These are phyloP conservation scores for Rhombomys opimus DNA, from an alignment of 2,113 vertebrate genomes.

Conservation along the genomic window DNA sequence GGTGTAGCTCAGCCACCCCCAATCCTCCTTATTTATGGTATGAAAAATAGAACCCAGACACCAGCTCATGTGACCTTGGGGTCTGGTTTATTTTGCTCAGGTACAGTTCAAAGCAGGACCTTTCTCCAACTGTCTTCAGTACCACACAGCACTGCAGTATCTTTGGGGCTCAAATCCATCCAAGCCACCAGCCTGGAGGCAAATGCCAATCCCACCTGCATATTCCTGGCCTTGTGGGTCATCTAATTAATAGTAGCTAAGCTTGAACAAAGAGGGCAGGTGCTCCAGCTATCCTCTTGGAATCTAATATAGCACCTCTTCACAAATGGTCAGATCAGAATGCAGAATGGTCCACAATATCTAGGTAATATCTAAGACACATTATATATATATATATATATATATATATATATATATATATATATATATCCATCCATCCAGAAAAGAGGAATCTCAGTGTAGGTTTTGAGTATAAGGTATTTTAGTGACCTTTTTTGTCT, in stretches of 20 bases:
- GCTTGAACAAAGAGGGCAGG: neutral
- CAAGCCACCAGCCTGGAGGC: neutral
- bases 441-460: neutral
- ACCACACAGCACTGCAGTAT: no score
- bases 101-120: no score
- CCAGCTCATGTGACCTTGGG: neutral
- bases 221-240: neutral
- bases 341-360: neutral
- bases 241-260: neutral
- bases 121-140: neutral
- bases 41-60: neutral
- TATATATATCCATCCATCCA: neutral
- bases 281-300: neutral
- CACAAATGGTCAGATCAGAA: neutral
- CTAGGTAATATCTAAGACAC: neutral
- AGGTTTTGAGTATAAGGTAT: neutral
- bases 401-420: neutral
- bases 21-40: fast-evolving
- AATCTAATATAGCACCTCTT: neutral
- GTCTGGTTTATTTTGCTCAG: no score
- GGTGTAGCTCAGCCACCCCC: neutral
- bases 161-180: neutral
- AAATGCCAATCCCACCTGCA: neutral
- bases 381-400: neutral
- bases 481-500: neutral